Base-by-base conservation (phyloP, 1,140 invertebrate genomes). In the Leptopilina clavipes region DNA sequence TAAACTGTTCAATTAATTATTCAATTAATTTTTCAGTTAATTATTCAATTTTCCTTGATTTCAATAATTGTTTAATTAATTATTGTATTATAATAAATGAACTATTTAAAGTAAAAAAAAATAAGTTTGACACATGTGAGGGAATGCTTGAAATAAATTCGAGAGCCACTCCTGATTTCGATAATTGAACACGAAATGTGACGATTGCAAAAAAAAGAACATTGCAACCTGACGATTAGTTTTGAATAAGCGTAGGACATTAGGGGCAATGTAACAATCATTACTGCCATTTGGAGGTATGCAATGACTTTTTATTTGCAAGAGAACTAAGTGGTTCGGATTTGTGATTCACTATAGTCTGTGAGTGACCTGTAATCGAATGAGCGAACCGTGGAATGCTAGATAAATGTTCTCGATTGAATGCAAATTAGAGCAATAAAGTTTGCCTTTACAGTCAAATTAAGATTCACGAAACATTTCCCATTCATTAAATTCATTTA, bases 321-420 rank as follows among this genome's bases (percentile, higher is more conserved):
- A 37, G 59, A 1, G 25, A 65, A n/a, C 25, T 65, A 65, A 65
- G 59, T 65, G 59, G 22, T n/a, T 65, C 22, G 22, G 22, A 65
- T 65, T 65, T 65, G 25, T 31, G 22, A 65, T 65, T 65, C 59
- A 65, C 59, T 31, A 22, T 65, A n/a, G 59, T n/a, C 22, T 37
- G 59, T 12, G 25, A 22, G 56, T 59, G 56, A 19, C 45, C 10
- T 59, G 22, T 59, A 59, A 59, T 59, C 19, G 19, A 8, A 31
- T 22, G 59, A 65, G 59, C 11, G 3, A 65, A 31, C 22, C 22
- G 14, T 14, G 11, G 59, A 65, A 65, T 65, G 22, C 59, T 17
- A 31, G 59, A 65, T 65, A 31, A 65, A 65, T 65, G 59, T 22
- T 65, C 59, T 22, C 59, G 59, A 65, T 65, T 65, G 59, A 65